Evolutionary conservation across 2,888 invertebrate species (phyloP), one percentile per base, ranked within the genome.

Genomic region (Phaedon cochleariae): DNA sequence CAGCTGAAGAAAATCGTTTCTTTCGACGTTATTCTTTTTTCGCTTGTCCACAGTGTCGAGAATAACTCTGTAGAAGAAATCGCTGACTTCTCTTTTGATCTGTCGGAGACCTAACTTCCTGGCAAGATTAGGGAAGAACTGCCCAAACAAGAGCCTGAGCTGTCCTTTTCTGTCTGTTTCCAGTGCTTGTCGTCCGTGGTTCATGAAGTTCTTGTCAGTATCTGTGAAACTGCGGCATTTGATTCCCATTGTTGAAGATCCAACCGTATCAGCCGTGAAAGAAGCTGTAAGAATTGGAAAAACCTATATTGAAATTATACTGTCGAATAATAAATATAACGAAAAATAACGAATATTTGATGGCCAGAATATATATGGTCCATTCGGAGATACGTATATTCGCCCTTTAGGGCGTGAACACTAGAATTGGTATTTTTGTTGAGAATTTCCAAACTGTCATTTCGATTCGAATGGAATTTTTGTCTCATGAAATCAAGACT

Each of bases 1-100:
- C 2, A 86, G 72, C 65, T 88, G 85, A 55, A 89, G 74, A 64
- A 88, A 87, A 75, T 87, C 88, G 55, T 86, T 85, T 6, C 86
- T 77, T 0, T 72, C 74, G 0, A 86, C 69, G 0, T 84, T 80
- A 65, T 84, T 83, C 21, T 80, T 77, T 65, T 83, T 83, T 9
- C 87, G 77, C 60, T 84, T 81, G 0, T 83, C 77, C 0, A 86
- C 79, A 0, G 84, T 84, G 0, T 84, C 79, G 0, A 75, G 80
- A 0, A 86, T 84, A 0, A 84, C 76, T 0, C 78, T 77, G 26
- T 80, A 74, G 53, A 87, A 87, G 69, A 87, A 88, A 1, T 84
- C 64, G 0, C 68, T 71, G 0, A 81, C 52, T 5, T 75, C 76
- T 7, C 57, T 63, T 1, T 57, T 57, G 9, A 22, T 21, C 26